phyloP scores from a whole-genome alignment of 2,888 invertebrate genomes.

The Lasioglossum leucozonium region DNA sequence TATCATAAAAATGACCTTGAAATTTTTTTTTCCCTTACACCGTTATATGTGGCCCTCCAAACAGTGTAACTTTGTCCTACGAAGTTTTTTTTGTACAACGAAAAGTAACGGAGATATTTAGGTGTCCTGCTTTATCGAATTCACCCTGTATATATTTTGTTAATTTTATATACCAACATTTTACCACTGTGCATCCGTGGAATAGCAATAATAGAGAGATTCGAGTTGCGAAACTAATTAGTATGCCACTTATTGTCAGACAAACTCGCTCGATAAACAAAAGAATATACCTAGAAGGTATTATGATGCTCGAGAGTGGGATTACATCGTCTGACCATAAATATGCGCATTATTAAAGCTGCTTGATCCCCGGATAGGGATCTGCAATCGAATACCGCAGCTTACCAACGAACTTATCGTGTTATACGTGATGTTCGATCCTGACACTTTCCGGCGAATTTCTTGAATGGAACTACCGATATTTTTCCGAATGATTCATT shows the following conservation, averaged over 20 bases:
- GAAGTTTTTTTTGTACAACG: too few species aligned
- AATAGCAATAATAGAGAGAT: not conserved
- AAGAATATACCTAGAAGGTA: not conserved
- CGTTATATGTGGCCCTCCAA: too few species aligned
- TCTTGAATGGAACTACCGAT: not conserved
- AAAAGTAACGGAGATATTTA: too few species aligned
- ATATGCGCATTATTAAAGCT: not conserved
- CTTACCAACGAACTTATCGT: not conserved
- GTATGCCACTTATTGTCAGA: not conserved
- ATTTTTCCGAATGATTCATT: too few species aligned
- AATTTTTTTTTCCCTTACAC: too few species aligned
- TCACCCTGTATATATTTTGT: too few species aligned
- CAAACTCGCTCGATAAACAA: not conserved
- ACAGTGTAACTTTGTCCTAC: too few species aligned
- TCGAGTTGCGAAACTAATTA: not conserved
- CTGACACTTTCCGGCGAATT: not conserved
- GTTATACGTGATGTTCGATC: not conserved
- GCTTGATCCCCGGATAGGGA: not conserved
- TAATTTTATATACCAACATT: too few species aligned
- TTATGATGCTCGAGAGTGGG: slow-evolving; percentile 12
- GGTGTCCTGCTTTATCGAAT: too few species aligned
- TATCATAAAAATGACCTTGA: too few species aligned
- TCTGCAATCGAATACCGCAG: not conserved
- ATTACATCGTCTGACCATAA: not conserved
- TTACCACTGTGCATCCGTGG: too few species aligned